These are phyloP conservation scores for Euglossa dilemma DNA, from an alignment of 1,140 invertebrate species.

Conservation along the genomic window DNA sequence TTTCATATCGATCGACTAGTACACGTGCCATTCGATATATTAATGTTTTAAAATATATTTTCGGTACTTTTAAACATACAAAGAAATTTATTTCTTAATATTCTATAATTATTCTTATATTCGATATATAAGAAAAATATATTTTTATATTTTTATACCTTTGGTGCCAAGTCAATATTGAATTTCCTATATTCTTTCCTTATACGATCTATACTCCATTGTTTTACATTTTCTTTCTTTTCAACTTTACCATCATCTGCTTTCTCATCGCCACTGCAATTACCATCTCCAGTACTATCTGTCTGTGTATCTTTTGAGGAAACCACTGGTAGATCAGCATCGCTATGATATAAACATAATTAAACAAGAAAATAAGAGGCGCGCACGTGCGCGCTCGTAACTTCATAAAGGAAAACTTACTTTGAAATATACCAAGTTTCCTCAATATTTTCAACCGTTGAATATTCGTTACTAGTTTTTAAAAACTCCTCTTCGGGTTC, in stretches of 20 bases:
- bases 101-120: background rate
- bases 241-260: constrained; percentile 83
- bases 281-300: constrained; percentile 78
- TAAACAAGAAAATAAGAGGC: background rate
- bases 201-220: constrained; percentile 87
- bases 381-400: background rate
- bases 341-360: constrained; percentile 59
- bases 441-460: constrained; percentile 83
- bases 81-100: too few species aligned
- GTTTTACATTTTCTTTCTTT: constrained; percentile 79
- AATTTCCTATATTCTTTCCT: constrained; percentile 92
- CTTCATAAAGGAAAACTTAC: constrained; percentile 72
- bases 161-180: constrained; percentile 96
- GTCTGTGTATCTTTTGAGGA: constrained; percentile 81
- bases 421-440: constrained; percentile 83
- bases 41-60: too few species aligned
- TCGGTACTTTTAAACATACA: too few species aligned
- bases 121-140: too few species aligned
- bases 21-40: too few species aligned
- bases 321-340: constrained; percentile 74
- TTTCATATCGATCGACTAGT: too few species aligned
- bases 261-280: constrained; percentile 80
- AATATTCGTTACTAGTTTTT: constrained; percentile 83
- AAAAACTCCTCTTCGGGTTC: constrained; percentile 80
- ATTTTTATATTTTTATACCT: constrained; percentile 79